A percentile compares a stretch with the other conserved stretches of the same genome.
These are phyloP conservation scores for Pasiphila rectangulata DNA, from an alignment of 2,888 invertebrate genomes.

Conservation along the genomic window DNA sequence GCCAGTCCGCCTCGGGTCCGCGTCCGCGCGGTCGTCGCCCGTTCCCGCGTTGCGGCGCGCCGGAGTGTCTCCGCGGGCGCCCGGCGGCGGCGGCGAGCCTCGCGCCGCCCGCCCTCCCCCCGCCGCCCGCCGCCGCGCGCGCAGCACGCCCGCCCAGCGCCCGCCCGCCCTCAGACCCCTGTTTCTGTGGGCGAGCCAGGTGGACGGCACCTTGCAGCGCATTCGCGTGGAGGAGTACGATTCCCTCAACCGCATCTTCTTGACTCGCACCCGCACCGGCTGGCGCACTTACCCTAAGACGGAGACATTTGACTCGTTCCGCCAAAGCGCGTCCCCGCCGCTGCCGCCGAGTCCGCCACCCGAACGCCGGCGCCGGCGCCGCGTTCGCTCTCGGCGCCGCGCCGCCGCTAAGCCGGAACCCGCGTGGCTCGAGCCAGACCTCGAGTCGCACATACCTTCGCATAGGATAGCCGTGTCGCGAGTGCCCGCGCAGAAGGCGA, in stretches of 20 bases:
- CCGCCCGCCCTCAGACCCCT: slow-evolving; percentile 85
- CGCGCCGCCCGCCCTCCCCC: slow-evolving; percentile 77
- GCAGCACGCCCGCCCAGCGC: slow-evolving; percentile 57
- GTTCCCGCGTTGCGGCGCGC: slow-evolving; percentile 68
- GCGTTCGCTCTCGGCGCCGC: slow-evolving; percentile 37
- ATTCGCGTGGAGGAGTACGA: slow-evolving; percentile 94
- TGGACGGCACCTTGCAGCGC: slow-evolving; percentile 89
- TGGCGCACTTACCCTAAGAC: slow-evolving; percentile 92
- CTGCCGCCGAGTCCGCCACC: slow-evolving; percentile 42
- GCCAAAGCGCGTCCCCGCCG: slow-evolving; percentile 44
- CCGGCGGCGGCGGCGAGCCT: slow-evolving; percentile 77
- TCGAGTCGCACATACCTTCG: slow-evolving; percentile 82
- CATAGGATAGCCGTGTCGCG: slow-evolving; percentile 81
- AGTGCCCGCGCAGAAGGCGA: slow-evolving; percentile 34
- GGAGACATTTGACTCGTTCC: slow-evolving; percentile 80
- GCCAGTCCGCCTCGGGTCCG: slow-evolving; percentile 75
- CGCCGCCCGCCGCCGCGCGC: slow-evolving; percentile 73
- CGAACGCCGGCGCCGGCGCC: slow-evolving; percentile 37
- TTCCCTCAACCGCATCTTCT: slow-evolving; percentile 89
- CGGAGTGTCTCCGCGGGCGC: slow-evolving; percentile 74
- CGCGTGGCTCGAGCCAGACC: slow-evolving; percentile 72
- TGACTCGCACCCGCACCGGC: slow-evolving; percentile 89
- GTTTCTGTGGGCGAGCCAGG: slow-evolving; percentile 91
- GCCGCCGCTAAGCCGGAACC: slow-evolving; percentile 41
- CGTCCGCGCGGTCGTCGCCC: slow-evolving; percentile 77